A percentile compares a stretch with the other conserved stretches of the same genome.
Evolutionary conservation across 2,888 invertebrate species (phyloP).

Genomic region (Chrysodeixis includens): DNA sequence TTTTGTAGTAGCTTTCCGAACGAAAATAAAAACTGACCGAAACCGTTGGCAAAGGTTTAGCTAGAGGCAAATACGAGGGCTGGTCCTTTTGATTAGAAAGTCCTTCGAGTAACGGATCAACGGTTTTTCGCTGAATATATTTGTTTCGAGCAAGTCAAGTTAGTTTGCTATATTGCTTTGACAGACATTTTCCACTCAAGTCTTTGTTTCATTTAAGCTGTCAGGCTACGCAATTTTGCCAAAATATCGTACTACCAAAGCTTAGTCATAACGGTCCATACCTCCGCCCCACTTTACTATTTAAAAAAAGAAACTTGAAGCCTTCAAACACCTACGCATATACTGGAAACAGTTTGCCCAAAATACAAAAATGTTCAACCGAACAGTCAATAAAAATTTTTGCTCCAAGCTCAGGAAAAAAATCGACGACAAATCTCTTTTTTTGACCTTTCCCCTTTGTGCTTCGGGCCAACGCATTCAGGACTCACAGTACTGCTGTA

Average conservation of each 20-base stretch:
- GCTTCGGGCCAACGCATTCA: slow-evolving; percentile 30
- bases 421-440: slow-evolving; percentile 14
- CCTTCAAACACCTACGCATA: not conserved
- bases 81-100: not conserved
- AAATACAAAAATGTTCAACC: not conserved
- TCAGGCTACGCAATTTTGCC: too few relatives aligned
- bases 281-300: not conserved
- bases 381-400: not conserved
- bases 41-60: not conserved
- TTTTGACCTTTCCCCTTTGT: slow-evolving; percentile 33
- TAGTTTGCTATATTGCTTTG: not conserved
- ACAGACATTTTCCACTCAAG: not conserved
- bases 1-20: slow-evolving; percentile 36
- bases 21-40: slow-evolving; percentile 7
- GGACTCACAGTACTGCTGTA: slow-evolving; percentile 22
- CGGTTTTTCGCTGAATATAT: not conserved
- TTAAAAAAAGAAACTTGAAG: not conserved
- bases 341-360: not conserved
- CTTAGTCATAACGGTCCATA: not conserved
- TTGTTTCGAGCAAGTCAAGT: not conserved
- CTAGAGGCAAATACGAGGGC: not conserved
- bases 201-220: not conserved
- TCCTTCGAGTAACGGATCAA: not conserved
- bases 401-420: slow-evolving; percentile 32
- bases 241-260: not conserved